Conservation (phyloP, 2,113 vertebrate genomes). For the Chaetodon trifascialis region DNA sequence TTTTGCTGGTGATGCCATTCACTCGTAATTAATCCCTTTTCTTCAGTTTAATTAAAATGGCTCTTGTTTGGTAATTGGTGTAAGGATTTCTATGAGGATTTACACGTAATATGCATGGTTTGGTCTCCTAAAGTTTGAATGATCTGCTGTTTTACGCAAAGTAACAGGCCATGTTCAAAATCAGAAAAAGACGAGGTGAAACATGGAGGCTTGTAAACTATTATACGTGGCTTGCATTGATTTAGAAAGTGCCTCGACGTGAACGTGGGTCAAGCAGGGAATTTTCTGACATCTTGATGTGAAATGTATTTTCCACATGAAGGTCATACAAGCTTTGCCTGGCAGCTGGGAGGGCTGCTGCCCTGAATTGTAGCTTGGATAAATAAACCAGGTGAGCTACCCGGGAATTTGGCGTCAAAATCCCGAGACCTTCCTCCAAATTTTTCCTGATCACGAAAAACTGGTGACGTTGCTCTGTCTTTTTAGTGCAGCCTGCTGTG, state of each 20-base stretch:
- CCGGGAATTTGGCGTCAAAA: constrained; percentile 12
- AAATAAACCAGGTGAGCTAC: constrained; percentile 42
- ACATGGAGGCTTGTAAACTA: neutral
- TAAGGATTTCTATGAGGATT: neutral
- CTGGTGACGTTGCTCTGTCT: constrained; percentile 44
- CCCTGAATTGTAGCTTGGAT: neutral
- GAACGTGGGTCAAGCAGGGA: neutral
- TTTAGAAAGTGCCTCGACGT: neutral
- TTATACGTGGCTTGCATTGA: neutral
- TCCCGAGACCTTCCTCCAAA: constrained; percentile 6
- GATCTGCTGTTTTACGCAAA: neutral
- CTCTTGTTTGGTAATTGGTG: constrained; percentile 12
- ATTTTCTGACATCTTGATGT: constrained; percentile 1
- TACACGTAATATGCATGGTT: neutral
- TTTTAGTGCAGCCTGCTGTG: constrained; percentile 38
- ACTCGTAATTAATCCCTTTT: neutral
- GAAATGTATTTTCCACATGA: constrained; percentile 35
- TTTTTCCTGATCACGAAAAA: constrained; percentile 6
- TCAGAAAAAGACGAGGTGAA: neutral
- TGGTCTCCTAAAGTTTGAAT: neutral
- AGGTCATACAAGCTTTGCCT: neutral
- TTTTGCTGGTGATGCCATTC: constrained; percentile 32
- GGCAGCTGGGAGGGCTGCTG: neutral
- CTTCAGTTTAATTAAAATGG: constrained; percentile 33
- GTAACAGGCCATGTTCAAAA: neutral